phyloP scores from a whole-genome alignment of 1,140 invertebrate species.

The Calephelis nemesis region DNA sequence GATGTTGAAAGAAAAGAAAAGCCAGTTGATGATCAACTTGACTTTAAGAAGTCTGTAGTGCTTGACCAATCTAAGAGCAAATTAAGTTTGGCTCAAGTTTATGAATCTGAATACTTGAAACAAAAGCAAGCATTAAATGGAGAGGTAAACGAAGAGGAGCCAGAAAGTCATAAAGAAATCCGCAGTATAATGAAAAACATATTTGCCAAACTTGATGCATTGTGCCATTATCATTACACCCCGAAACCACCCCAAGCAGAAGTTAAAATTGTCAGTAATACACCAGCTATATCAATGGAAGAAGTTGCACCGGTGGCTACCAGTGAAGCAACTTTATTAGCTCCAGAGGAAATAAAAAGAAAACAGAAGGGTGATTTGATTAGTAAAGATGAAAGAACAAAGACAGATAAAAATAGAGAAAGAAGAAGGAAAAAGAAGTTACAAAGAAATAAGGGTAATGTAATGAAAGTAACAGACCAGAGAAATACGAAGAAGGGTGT shows the following conservation, averaged over 20 bases:
- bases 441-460: conserved; percentile 82
- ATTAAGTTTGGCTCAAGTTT: conserved; percentile 95
- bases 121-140: conserved; percentile 85
- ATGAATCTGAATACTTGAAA: conserved; percentile 95
- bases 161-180: conserved; percentile 88
- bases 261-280: conserved; percentile 93
- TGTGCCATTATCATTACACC: conserved; percentile 96
- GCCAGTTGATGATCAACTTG: conserved; percentile 88
- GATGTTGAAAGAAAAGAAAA: conserved; percentile 96
- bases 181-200: conserved; percentile 87
- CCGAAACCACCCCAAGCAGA: conserved; percentile 92
- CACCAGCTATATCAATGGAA: conserved; percentile 95
- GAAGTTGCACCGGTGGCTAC: conserved; percentile 95
- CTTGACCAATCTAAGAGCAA: conserved; percentile 98
- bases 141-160: conserved; percentile 84
- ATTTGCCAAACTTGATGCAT: conserved; percentile 93
- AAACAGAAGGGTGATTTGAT: conserved; percentile 89
- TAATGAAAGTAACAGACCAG: conserved; percentile 80
- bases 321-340: conserved; percentile 91
- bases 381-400: conserved; percentile 88
- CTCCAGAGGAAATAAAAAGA: conserved; percentile 95
- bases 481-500: conserved; percentile 81
- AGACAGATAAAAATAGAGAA: conserved; percentile 94
- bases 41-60: conserved; percentile 94
- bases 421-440: conserved; percentile 91